Evolutionary conservation across 1,140 invertebrate species (phyloP), one percentile per base, ranked within the genome.

Genomic region (Globodera ellingtonae): DNA sequence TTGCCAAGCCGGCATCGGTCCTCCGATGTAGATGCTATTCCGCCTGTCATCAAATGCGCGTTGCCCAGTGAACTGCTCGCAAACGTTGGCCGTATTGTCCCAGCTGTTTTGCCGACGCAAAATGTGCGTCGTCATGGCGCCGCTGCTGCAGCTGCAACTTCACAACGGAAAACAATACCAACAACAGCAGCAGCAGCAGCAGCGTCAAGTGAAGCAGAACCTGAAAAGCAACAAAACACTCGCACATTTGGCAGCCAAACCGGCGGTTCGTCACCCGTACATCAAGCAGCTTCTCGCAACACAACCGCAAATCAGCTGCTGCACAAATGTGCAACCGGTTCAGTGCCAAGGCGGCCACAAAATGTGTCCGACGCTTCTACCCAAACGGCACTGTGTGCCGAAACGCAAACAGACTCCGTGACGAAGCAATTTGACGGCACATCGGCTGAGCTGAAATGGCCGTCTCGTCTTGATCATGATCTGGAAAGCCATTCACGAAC

Each of bases 31-130:
- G 70, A 83, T 56, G 85, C 75, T n/a, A 83, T 75, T 52, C 84
- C 59, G 56, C 75, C 48, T 3, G 86, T 87, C 15, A 66, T 86
- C 15, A 85, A 87, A 74, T 86, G 85, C 74, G 50, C 79, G 15
- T 74, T 86, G 44, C 86, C 85, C 15, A 56, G 52, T 24, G 85
- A 86, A 21, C 56, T 86, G 35, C 71, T 87, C 35, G 56, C 44
- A 13, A 62, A 62, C 18, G 84, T 80, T 72, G 86, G 85, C 24
- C 62, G 72, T 18, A 72, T 86, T 56, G 83, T 84, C 6, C 79
- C 84, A 52, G 9, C 52, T 52, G 47, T n/a, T 44, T 59, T 21
- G 13, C 62, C 35, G 67, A 10, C 10, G 18, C 56, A 62, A 18
- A 15, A 6, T 62, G 52, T 35, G 1, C 35, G 35, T 35, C 35